Base-by-base conservation (phyloP, 2,888 invertebrate species). In the Capitulum mitella region DNA sequence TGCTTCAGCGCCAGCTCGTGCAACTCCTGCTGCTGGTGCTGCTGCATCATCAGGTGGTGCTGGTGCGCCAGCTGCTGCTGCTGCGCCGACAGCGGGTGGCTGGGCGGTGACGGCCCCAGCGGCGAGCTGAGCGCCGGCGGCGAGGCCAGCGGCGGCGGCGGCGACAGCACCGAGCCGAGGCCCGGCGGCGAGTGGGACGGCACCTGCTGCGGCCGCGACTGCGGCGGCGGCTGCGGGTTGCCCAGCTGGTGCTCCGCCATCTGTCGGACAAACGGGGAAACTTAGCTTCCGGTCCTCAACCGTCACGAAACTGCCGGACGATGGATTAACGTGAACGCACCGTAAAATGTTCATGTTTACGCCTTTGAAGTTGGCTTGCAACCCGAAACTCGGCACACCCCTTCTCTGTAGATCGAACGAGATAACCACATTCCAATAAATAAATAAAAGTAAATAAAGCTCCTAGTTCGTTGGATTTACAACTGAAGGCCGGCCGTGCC, bases 241-340 rank as follows among this genome's bases (percentile, higher is more conserved):
- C 61, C 61, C 61, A 78, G 78, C 43, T 80, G 80, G 58, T 81
- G 81, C 32, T 77, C 78, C 48, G 77, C 76, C 58, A 79, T 80
- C 54, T 80, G 80, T 22, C 29, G 58, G 61, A 61, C 61, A 32
- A 8, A 61, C 1, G n/a, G 54, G 22, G n/a, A 6, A 54, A 12
- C 6, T 43, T 12, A 43, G 43, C 43, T n/a, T n/a, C n/a, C n/a
- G n/a, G n/a, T n/a, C n/a, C n/a, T n/a, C n/a, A n/a, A n/a, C n/a
- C n/a, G n/a, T n/a, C 51, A 8, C 3, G 51, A 19, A 19, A 51
- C 3, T 14, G 22, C 3, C 10, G 14, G 12, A 19, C 3, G 51
- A 51, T 22, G 51, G 46, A 46, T 14, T 22, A 22, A 22, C 19
- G 19, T 19, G 12, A 3, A 51, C 51, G 3, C 51, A 51, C 51